Percentiles rank a stretch among this genome's conserved stretches.
Conservation (phyloP, 2,888 invertebrate genomes). For the Girardia tigrina region DNA sequence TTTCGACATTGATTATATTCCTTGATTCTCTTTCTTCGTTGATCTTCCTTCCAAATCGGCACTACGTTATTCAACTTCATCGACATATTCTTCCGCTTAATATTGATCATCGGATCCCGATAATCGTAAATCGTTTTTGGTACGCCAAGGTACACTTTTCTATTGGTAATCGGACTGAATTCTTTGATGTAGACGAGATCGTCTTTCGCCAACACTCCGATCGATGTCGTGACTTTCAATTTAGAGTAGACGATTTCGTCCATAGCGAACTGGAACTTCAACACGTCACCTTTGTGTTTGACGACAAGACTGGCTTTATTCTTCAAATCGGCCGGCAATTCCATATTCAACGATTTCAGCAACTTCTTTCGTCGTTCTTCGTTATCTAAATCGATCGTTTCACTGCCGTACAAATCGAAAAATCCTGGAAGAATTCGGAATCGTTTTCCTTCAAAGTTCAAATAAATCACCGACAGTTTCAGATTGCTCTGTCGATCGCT, state of each 20-base stretch:
- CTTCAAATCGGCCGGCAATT: not conserved
- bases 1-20: conserved; percentile 23
- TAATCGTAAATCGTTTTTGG: not conserved
- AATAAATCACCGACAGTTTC: not conserved
- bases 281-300: not conserved
- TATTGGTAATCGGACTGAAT: not conserved
- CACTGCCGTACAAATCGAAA: not conserved
- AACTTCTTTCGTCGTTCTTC: not conserved
- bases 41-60: not conserved
- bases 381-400: not conserved
- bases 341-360: not conserved
- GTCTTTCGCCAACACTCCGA: not conserved
- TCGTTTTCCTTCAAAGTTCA: not conserved
- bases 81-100: not conserved
- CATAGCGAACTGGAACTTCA: not conserved
- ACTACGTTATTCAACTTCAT: not conserved
- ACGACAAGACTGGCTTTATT: not conserved
- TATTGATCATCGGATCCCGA: not conserved
- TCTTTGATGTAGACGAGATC: not conserved
- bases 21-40: conserved; percentile 5
- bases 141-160: not conserved
- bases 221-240: not conserved
- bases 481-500: not conserved
- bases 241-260: not conserved
- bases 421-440: not conserved